These are phyloP conservation scores for Cladorhizidae sp. DNA, from an alignment of 37 sponge, comb jelly and placozoan genomes.

Conservation along the genomic window DNA sequence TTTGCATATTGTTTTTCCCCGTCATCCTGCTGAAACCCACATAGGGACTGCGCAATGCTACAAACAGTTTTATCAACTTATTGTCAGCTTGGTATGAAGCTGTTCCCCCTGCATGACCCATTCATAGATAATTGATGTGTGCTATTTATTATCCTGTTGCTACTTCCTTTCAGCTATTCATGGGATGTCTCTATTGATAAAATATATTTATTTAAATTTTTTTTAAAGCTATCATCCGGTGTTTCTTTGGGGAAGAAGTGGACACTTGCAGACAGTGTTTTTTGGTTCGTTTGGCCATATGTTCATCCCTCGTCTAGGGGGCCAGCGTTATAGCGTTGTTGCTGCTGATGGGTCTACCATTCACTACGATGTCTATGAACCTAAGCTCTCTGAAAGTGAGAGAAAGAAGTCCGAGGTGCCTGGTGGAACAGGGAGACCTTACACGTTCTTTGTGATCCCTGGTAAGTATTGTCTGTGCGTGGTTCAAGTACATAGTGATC, in stretches of 20 bases:
- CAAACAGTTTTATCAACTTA: too few relatives aligned
- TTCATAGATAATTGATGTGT: too few relatives aligned
- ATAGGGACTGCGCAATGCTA: too few relatives aligned
- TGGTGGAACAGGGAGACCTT: not conserved
- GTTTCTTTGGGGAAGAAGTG: constrained; percentile 84
- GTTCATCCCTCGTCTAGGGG: not conserved
- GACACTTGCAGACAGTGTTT: constrained; percentile 81
- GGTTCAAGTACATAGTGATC: too few relatives aligned
- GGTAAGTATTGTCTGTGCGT: too few relatives aligned
- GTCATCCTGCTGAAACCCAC: too few relatives aligned
- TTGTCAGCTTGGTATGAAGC: too few relatives aligned
- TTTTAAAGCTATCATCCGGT: constrained; percentile 77
- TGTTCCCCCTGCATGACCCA: too few relatives aligned
- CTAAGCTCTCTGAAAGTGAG: constrained; percentile 6
- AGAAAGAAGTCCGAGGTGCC: not conserved
- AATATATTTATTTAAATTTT: too few relatives aligned
- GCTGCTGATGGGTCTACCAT: constrained; percentile 76
- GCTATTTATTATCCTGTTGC: not conserved
- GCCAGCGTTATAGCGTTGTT: constrained; percentile 32
- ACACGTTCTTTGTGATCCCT: constrained; percentile 54
- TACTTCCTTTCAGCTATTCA: not conserved
- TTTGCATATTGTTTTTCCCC: too few relatives aligned
- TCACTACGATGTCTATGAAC: constrained; percentile 78
- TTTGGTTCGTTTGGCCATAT: constrained; percentile 67
- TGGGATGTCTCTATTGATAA: not conserved